These are phyloP conservation scores for Ochropacha duplaris DNA, from an alignment of 2,888 invertebrate species.

Conservation along the genomic window DNA sequence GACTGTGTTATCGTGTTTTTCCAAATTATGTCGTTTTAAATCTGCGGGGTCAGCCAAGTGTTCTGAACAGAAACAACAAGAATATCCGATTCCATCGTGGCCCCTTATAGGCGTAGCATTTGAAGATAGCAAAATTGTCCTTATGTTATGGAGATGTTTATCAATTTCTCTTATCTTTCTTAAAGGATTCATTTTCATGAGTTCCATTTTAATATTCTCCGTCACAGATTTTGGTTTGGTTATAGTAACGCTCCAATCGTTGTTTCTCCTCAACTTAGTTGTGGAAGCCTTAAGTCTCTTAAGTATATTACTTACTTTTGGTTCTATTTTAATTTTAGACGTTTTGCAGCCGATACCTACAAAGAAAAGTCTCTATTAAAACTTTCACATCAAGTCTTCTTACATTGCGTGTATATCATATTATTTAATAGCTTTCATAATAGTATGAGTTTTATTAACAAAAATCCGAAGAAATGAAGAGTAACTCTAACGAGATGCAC, in stretches of 20 bases:
- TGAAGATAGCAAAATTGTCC: conserved; percentile 29
- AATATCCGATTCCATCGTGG: conserved; percentile 23
- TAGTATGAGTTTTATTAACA: too few species aligned
- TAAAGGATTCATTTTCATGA: not conserved
- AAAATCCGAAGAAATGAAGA: not conserved
- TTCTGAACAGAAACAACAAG: conserved; percentile 29
- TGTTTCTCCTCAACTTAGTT: not conserved
- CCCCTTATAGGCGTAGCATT: conserved; percentile 51
- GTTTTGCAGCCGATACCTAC: conserved; percentile 15
- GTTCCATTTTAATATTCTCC: not conserved
- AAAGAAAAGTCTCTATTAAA: conserved; percentile 18
- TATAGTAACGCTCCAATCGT: conserved; percentile 1
- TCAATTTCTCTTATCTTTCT: not conserved
- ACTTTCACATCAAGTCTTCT: conserved; percentile 2
- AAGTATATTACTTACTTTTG: conserved; percentile 6
- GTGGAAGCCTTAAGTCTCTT: not conserved
- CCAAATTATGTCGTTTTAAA: conserved; percentile 28
- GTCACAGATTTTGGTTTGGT: not conserved
- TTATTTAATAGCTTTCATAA: not conserved
- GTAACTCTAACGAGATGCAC: not conserved
- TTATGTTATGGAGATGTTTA: conserved; percentile 40
- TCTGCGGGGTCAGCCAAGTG: conserved; percentile 28
- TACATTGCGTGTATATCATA: not conserved
- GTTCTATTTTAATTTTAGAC: conserved; percentile 2
- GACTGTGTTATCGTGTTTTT: not conserved